A percentile compares a stretch with the other conserved stretches of the same genome.
Evolutionary conservation across 1,140 invertebrate genomes (phyloP).

Genomic region (Riptortus pedestris): DNA sequence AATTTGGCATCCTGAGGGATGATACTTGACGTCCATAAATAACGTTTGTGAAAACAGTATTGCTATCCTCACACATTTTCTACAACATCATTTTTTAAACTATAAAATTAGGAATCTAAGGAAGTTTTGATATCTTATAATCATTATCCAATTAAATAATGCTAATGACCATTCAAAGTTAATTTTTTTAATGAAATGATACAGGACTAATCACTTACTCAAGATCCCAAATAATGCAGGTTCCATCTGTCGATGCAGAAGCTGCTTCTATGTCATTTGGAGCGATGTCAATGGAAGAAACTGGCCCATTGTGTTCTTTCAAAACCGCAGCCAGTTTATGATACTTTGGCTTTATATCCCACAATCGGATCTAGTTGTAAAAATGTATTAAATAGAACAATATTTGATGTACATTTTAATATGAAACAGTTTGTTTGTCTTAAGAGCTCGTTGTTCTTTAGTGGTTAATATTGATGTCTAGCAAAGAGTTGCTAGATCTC

Average conservation of each 20-base stretch:
- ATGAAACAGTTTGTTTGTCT: no score
- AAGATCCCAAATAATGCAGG: conserved; percentile 84
- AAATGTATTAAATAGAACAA: conserved; percentile 26
- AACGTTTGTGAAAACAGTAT: conserved; percentile 80
- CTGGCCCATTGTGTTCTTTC: conserved; percentile 80
- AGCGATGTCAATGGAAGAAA: conserved; percentile 69
- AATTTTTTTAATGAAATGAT: no score
- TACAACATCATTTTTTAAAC: conserved; percentile 38
- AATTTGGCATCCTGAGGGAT: conserved; percentile 66
- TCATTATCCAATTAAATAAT: no score
- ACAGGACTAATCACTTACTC: no score
- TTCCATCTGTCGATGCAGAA: conserved; percentile 78
- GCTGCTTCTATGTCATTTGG: conserved; percentile 65
- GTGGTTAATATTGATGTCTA: background rate
- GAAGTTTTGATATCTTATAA: no score
- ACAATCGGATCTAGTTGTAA: conserved; percentile 53
- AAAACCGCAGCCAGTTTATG: conserved; percentile 57
- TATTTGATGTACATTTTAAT: no score
- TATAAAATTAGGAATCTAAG: no score
- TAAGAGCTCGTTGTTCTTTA: no score
- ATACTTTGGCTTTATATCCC: conserved; percentile 53
- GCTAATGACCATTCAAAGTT: no score
- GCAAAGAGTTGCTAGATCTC: background rate
- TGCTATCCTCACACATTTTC: conserved; percentile 57
- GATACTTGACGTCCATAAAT: conserved; percentile 71